Evolutionary conservation across 2,113 vertebrate genomes (phyloP).

Genomic region (Catharus fuscescens): DNA sequence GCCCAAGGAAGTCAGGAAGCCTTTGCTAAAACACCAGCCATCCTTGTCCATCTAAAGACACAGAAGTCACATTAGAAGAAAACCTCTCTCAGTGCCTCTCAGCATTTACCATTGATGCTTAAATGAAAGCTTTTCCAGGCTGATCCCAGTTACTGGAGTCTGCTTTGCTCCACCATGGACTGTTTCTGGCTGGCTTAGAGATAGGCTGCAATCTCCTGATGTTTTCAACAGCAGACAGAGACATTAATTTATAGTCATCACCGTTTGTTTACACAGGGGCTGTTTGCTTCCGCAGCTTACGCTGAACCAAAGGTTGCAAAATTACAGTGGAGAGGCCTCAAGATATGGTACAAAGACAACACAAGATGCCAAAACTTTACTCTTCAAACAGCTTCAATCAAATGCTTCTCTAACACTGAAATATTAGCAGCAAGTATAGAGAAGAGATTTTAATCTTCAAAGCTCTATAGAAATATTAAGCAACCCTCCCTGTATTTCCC

Average conservation of each 20-base stretch:
- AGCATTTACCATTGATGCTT: not conserved
- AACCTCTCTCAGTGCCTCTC: not conserved
- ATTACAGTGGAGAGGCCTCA: constrained; percentile 1
- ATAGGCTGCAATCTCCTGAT: not conserved
- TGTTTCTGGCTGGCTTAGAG: not conserved
- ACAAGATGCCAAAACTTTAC: constrained; percentile 7
- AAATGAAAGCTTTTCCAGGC: not conserved
- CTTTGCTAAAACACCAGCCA: not conserved
- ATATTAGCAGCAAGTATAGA: constrained; percentile 32
- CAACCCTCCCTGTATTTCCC: constrained; percentile 32
- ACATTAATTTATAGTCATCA: not conserved
- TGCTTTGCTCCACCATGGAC: not conserved
- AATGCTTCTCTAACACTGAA: constrained; percentile 24
- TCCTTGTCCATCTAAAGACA: not conserved
- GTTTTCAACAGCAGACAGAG: not conserved
- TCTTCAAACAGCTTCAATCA: constrained; percentile 38
- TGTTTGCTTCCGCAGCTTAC: not conserved
- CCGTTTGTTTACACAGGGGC: not conserved
- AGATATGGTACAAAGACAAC: constrained; percentile 29
- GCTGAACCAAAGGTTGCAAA: constrained; percentile 11
- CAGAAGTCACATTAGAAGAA: not conserved
- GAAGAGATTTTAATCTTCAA: constrained; percentile 65
- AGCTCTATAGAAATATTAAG: constrained; percentile 46
- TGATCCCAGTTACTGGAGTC: not conserved
- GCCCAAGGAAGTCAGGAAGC: not conserved